Conservation (phyloP, 2,113 vertebrate genomes). For the Crypturellus undulatus region DNA sequence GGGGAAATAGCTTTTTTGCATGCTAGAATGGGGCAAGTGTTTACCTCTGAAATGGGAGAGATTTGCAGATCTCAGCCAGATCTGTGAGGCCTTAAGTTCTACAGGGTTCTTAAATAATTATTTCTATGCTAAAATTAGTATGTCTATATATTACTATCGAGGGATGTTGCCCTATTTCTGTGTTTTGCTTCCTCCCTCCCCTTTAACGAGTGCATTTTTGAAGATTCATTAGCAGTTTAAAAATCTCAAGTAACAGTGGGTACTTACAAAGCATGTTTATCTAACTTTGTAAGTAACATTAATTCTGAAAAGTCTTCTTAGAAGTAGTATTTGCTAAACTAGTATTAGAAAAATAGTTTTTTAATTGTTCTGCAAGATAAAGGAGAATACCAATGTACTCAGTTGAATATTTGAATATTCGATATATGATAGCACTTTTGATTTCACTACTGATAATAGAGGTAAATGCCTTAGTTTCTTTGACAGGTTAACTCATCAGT, state of each 20-base stretch:
- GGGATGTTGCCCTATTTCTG: neutral
- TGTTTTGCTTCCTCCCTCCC: neutral
- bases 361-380: neutral
- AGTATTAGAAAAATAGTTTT: neutral
- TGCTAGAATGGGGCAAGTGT: neutral
- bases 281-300: neutral
- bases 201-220: neutral
- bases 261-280: neutral
- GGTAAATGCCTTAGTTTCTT: neutral
- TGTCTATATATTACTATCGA: neutral
- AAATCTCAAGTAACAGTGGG: neutral
- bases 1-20: neutral
- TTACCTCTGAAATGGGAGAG: neutral
- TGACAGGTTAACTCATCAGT: neutral
- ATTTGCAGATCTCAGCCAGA: neutral
- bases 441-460: neutral
- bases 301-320: accelerated
- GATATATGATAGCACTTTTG: accelerated
- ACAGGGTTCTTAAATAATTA: neutral
- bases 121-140: neutral
- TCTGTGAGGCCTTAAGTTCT: neutral
- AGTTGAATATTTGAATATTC: neutral
- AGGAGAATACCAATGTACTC: neutral
- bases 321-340: neutral
- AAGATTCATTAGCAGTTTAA: neutral